Evolutionary conservation across 2,888 invertebrate species (phyloP), one percentile per base, ranked within the genome.

Genomic region (Orgyia antiqua): DNA sequence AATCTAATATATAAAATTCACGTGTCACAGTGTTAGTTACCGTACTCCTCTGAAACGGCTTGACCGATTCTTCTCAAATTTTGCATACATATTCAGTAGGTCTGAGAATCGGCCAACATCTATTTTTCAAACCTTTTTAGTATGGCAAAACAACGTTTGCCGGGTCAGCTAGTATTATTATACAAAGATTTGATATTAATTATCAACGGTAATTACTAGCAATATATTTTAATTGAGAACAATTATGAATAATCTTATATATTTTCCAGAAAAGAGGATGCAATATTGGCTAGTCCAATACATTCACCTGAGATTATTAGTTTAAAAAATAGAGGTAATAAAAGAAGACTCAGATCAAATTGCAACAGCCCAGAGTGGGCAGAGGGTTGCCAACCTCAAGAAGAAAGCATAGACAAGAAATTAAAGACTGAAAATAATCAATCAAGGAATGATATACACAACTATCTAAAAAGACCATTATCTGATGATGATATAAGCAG

Each of bases 301-400:
- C 52, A 68, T 43, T 80, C 82, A 4, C 76, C 77, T 21, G 79
- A 82, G 48, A 40, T 73, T 17, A 48, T 56, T 7, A 64, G 48
- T 27, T 31, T 36, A 36, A 52, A 42, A 33, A 59, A 63, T 35
- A 62, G 58, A 47, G 43, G 56, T 43, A 47, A 57, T 26, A 79
- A 71, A 58, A 70, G 71, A 42, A 62, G 65, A 42, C 42, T 66
- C 17, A 53, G 63, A 19, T 66, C 72, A 1, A 61, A 48, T 28
- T 68, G 74, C 43, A 54, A 45, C n/a, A 86, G 84, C 38, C 83
- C 84, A 10, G 70, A 82, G 39, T 86, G 84, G 84, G 82, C 77
- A 4, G 75, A 77, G 31, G 78, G 76, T 11, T 79, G 79, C 48
- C 52, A 61, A 29, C 71, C 74, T 24, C 52, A 49, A 29, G 61